Base-by-base conservation (phyloP, 2,888 invertebrate species). In the Cerastis leucographa region DNA sequence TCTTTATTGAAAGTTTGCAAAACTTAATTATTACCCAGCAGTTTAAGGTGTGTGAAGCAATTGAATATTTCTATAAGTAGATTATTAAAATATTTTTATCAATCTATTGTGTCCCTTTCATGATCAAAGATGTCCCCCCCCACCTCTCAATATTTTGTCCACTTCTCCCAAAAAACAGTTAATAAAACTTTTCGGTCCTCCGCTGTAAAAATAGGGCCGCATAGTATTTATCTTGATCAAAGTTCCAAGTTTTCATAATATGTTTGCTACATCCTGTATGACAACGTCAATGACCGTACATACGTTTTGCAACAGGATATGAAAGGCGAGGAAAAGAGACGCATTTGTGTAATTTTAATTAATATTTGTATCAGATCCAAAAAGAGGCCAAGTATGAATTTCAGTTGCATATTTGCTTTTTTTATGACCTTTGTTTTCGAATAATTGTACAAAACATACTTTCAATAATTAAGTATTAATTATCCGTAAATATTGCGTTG, bases 301-400 rank as follows among this genome's bases (percentile, higher is more conserved):
- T 22, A 14, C 0, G 1, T 51, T 25, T 1, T 9, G 51, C 44
- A 66, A 78, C 17, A 54, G 59, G 66, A 78, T 83, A 54, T 71
- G 54, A 83, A 61, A 78, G 46, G 44, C 0, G 22, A 22, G 40
- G 46, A 17, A 61, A 64, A 62, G 29, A 54, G 42, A 69, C 40
- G 1, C 9, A 64, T 22, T 46, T 61, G 19, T 70, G 17, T 29
- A 72, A 82, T 82, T 76, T 68, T 82, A 80, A 76, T 77, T 69
- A 76, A 46, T 61, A 69, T 49, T 8, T 40, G 25, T 76, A 83
- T 86, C 78, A 71, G 86, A 86, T 86, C 61, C 19, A 51, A 68
- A 78, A 83, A 86, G 78, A 80, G 75, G 85, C 65, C 75, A 75
- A 74, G 75, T 65, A 75, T 78, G 35, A 69, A 78, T 79, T 83